Evolutionary conservation across 2,888 invertebrate genomes (phyloP), one percentile per base, ranked within the genome.

Genomic region (Brachylomia viminalis): DNA sequence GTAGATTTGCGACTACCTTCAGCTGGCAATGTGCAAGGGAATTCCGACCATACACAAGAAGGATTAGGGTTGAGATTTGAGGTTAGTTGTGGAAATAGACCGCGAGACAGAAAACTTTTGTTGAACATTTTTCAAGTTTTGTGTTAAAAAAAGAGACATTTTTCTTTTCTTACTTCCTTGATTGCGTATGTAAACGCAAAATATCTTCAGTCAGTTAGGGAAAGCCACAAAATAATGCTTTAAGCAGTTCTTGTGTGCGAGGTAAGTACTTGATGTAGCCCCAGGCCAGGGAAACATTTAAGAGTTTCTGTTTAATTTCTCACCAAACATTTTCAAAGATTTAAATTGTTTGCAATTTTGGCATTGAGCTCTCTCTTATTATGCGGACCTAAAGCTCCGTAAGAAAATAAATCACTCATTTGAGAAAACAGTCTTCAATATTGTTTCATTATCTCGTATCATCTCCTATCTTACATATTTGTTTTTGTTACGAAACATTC

Each of bases 1-100:
- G 73, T 56, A 54, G 45, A 65, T 67, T 52, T 75, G n/a, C 11
- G 64, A 69, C 62, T 49, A 65, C 27, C 38, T 67, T 13, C 6
- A 17, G 3, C 15, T 30, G 1, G 2, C 33, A 47, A 67, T 45
- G 38, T 70, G 3, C 45, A 67, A 38, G 42, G 20, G 4, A 81
- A 73, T 79, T 64, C 2, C 3, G 11, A 69, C 59, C 65, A 30
- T 65, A 42, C 7, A 0, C 0, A 0, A 0, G 0, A 4, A 30
- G 0, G 0, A 13, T 38, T 72, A 75, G 1, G 58, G 70, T 75
- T 70, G 45, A 47, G 0, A 81, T 69, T 80, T 62, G 33, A 68
- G 11, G 3, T 23, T 1, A n/a, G 2, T 23, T 5, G 5, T 6
- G 3, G 4, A 13, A 33, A 59, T 75, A 75, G 30, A 27, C 49